A percentile compares a stretch with the other conserved stretches of the same genome.
phyloP scores from a whole-genome alignment of 2,888 invertebrate genomes.

The Drosophila colorata region DNA sequence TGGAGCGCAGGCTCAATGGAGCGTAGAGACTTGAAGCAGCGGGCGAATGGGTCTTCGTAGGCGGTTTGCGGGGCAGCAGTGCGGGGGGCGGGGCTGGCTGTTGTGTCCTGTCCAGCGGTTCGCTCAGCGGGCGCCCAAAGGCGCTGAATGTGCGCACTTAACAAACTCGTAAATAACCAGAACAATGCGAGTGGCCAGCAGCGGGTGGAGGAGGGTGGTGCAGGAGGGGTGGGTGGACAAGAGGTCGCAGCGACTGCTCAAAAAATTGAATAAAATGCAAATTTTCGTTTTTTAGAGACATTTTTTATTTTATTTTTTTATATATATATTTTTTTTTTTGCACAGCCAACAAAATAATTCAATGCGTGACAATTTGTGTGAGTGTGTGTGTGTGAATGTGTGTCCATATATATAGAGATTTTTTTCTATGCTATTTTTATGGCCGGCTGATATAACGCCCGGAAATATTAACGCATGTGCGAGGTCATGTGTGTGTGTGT shows the following conservation, averaged over 20 bases:
- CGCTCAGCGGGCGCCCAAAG: constrained; percentile 48
- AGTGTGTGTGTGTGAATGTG: constrained; percentile 13
- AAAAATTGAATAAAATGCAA: constrained; percentile 84
- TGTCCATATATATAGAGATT: background rate
- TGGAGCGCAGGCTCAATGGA: constrained; percentile 45
- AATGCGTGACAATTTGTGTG: constrained; percentile 78
- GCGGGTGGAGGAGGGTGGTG: constrained; percentile 6
- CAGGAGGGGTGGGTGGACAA: background rate
- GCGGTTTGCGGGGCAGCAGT: background rate
- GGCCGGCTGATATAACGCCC: constrained; percentile 58
- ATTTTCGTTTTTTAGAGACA: constrained; percentile 65
- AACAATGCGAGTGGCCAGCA: constrained; percentile 66
- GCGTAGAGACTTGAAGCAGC: constrained; percentile 51
- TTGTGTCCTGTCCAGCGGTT: constrained; percentile 37
- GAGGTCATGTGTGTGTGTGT: constrained; percentile 43
- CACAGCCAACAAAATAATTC: constrained; percentile 76
- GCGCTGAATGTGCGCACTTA: constrained; percentile 75
- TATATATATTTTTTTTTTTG: constrained; percentile 22
- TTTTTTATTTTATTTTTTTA: constrained; percentile 42
- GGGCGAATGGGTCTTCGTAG: background rate
- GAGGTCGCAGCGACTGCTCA: constrained; percentile 36
- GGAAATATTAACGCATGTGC: constrained; percentile 82
- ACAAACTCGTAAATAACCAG: constrained; percentile 80
- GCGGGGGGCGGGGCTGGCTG: background rate
- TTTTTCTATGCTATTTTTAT: constrained; percentile 56